These are phyloP conservation scores for Mustelus asterias DNA, from an alignment of 2,113 vertebrate genomes.

Conservation along the genomic window DNA sequence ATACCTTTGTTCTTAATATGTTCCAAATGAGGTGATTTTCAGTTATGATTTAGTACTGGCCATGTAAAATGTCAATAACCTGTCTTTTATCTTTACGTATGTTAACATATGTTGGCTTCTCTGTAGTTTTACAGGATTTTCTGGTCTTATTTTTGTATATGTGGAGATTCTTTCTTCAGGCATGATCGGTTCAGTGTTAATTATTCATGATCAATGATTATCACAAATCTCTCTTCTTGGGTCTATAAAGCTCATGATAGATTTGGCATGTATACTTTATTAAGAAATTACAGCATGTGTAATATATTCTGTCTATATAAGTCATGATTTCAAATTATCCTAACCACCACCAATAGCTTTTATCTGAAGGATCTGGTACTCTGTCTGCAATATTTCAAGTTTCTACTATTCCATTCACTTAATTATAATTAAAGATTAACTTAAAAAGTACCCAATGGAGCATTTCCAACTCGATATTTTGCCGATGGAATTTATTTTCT, in stretches of 20 bases:
- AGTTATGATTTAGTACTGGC: not conserved
- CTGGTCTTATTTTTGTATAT: not conserved
- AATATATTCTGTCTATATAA: not conserved
- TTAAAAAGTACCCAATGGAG: not conserved
- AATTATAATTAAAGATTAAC: not conserved
- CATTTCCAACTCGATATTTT: not conserved
- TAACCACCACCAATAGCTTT: not conserved
- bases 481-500: not conserved
- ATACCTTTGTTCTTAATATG: not conserved
- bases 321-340: not conserved
- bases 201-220: not conserved
- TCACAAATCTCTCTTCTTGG: not conserved
- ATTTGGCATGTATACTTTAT: not conserved
- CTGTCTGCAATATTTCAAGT: not conserved
- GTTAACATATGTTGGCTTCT: not conserved
- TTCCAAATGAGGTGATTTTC: not conserved
- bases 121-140: not conserved
- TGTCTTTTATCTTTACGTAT: not conserved
- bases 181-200: not conserved
- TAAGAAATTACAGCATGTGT: not conserved
- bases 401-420: not conserved
- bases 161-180: not conserved
- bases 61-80: no score
- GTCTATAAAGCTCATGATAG: not conserved
- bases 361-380: not conserved